These are phyloP conservation scores for Hemitrygon akajei DNA, from an alignment of 2,797 vertebrate genomes.

Conservation along the genomic window DNA sequence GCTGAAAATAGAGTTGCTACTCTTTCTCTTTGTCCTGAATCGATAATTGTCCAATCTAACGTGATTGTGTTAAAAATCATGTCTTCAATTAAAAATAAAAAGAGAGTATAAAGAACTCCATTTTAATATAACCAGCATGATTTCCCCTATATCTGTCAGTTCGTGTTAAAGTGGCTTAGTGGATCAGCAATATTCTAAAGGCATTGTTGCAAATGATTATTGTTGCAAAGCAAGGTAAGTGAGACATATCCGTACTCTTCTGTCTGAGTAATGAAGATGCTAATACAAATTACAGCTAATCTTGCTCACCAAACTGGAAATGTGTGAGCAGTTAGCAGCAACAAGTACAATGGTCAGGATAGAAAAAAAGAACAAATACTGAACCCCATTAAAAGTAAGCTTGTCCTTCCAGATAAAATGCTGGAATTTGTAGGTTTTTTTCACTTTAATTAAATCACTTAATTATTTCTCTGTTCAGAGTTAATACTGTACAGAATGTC, in stretches of 20 bases:
- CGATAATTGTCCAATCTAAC: constrained; percentile 51
- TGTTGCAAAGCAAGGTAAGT: neutral
- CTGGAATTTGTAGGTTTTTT: neutral
- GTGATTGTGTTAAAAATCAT: constrained; percentile 44
- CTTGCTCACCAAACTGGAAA: neutral
- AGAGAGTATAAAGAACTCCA: constrained; percentile 41
- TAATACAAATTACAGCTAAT: neutral
- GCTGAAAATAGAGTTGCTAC: constrained; percentile 42
- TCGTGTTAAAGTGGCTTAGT: constrained; percentile 45
- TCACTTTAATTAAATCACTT: neutral
- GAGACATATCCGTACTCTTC: neutral
- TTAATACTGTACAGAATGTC: neutral
- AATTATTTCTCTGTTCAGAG: neutral
- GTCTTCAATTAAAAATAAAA: constrained; percentile 45
- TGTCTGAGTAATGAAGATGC: constrained; percentile 1
- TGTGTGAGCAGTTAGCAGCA: neutral
- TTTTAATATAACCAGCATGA: constrained; percentile 45
- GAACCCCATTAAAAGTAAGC: neutral
- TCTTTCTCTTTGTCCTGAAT: constrained; percentile 48
- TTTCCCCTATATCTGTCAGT: constrained; percentile 51
- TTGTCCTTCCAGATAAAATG: neutral
- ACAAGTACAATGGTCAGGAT: neutral
- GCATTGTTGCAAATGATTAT: neutral
- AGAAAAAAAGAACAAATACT: neutral
- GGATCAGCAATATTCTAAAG: constrained; percentile 41